phyloP scores from a whole-genome alignment of 2,888 invertebrate genomes.

The Drosophila pegasa region DNA sequence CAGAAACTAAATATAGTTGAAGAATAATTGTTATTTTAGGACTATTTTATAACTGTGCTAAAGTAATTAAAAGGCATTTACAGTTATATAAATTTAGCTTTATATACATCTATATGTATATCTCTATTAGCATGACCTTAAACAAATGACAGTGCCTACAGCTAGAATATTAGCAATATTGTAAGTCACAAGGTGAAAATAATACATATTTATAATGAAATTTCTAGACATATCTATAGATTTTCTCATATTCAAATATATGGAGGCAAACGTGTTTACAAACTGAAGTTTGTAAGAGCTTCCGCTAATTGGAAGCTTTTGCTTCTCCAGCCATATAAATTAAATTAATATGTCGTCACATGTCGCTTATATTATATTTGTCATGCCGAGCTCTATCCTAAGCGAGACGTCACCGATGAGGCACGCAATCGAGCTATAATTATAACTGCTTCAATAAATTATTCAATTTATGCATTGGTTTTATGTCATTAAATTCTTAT shows the following conservation, averaged over 20 bases:
- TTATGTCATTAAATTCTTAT: not conserved
- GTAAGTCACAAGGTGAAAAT: constrained; percentile 25
- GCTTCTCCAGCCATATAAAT: constrained; percentile 16
- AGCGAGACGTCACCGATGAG: not conserved
- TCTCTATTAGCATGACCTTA: not conserved
- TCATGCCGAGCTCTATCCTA: constrained; percentile 23
- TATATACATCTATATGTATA: not conserved
- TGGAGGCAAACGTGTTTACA: not conserved
- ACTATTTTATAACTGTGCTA: not conserved
- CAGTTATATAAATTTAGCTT: too few relatives aligned
- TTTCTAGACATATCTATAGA: not conserved
- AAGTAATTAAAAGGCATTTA: not conserved
- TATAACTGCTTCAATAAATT: not conserved
- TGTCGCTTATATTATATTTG: constrained; percentile 40
- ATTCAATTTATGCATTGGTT: not conserved
- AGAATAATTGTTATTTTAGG: not conserved
- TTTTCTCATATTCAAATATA: constrained; percentile 5
- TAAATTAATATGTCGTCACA: constrained; percentile 48
- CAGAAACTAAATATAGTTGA: not conserved
- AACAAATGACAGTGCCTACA: not conserved
- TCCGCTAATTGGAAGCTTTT: not conserved
- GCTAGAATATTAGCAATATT: constrained; percentile 4
- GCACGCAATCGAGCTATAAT: not conserved
- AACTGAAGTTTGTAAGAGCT: constrained; percentile 12
- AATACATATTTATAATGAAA: constrained; percentile 4